These are phyloP conservation scores for Tamandua tetradactyla DNA, from an alignment of 2,797 vertebrate species.

Conservation along the genomic window DNA sequence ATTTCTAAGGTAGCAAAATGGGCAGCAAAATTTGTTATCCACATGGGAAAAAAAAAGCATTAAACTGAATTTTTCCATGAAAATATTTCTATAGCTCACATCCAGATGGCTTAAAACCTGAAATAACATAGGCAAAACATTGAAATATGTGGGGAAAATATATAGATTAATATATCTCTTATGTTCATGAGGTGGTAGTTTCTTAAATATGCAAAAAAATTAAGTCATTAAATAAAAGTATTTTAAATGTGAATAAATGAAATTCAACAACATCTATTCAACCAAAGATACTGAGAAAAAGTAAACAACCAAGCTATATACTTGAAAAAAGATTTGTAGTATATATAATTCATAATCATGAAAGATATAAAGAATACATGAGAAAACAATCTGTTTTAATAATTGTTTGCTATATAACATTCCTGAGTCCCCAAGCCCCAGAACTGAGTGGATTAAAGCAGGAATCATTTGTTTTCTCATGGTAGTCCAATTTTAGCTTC, in stretches of 20 bases:
- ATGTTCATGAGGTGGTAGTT: neutral
- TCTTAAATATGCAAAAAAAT: neutral
- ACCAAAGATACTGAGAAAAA: neutral
- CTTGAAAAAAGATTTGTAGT: neutral
- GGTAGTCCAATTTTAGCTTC: neutral
- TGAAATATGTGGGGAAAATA: neutral
- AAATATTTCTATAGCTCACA: constrained; percentile 47
- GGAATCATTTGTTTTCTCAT: neutral
- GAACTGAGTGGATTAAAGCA: neutral
- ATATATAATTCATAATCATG: neutral
- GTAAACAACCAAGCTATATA: neutral
- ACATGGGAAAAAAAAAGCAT: constrained; percentile 15
- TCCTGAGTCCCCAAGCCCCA: neutral
- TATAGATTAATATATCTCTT: neutral
- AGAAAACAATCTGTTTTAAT: neutral
- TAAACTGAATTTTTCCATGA: constrained; percentile 12
- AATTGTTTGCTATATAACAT: neutral
- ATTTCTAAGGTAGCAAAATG: constrained; percentile 14
- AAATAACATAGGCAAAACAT: constrained; percentile 17
- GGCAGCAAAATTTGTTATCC: constrained; percentile 40
- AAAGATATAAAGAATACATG: neutral
- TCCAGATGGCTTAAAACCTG: neutral
- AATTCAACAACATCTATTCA: neutral
- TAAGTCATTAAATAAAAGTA: neutral
- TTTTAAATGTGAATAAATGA: neutral